Evolutionary conservation across 2,888 invertebrate genomes (phyloP), one percentile per base, ranked within the genome.

Genomic region (Leptopterna dolabrata): DNA sequence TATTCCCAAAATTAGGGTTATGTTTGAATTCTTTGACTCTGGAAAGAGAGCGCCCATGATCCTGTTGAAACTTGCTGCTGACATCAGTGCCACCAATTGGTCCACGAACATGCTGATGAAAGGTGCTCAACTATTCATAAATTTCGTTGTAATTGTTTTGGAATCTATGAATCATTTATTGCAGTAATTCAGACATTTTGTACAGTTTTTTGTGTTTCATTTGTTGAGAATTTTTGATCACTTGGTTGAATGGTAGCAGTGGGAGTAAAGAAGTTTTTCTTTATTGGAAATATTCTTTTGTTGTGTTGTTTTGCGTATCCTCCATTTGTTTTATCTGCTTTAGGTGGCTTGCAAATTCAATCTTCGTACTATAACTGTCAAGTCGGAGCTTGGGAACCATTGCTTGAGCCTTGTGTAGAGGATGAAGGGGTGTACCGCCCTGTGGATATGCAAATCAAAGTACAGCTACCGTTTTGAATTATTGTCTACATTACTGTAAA

Each of bases 331-430:
- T 2, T 47, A 3, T n/a, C 63, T 24, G 36, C 36, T 7, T 4
- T 85, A 91, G 91, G 90, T 24, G 92, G 92, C 86, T 91, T 89
- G 47, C 93, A 93, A 88, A 89, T 94, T 36, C 93, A 94, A 90
- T 92, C 93, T 3, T 93, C 93, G 36, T 95, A 94, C 91, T 96
- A 94, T 92, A 96, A 96, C 91, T 94, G 95, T 90, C 93, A 93
- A 73, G 92, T 94, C 81, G 94, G 94, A 81, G 93, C 93, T 11
- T 98, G 97, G 97, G 97, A 98, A 91, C 97, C 97, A 0, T 91
- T 97, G 0, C 91, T 97, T 0, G 97, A 97, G 90, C 96, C 96
- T 0, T 94, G 95, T 0, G 93, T 95, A 0, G 93, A 94, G 70
- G 93, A 93, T 45, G 95, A 95, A 91, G 94, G 94, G 89, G 91